Base-by-base conservation (phyloP, 2,797 vertebrate genomes). In the Gambusia yucatana region DNA sequence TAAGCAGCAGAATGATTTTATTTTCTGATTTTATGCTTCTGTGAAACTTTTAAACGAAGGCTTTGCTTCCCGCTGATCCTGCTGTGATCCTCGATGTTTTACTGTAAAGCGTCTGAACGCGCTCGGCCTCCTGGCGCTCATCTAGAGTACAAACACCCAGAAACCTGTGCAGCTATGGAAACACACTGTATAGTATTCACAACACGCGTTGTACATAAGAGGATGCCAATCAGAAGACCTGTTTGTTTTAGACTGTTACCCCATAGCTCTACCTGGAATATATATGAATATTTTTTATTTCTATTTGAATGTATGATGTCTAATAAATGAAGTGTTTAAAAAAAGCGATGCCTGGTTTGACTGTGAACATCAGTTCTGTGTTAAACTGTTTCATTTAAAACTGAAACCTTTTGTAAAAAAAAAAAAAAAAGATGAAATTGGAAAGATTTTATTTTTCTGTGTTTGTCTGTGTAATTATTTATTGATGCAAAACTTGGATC, bases 181-280 rank as follows among this genome's bases (percentile, higher is more conserved):
- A 91, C 91, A 94, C 93, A 94, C 93, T 95, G 95, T 95, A 95
- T 94, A 96, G 94, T 96, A 94, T 95, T 96, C 93, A 93, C 92
- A 92, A 88, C 94, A 95, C 84, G 88, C 93, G 89, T 93, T 95
- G 95, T 95, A 93, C 74, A 88, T 92, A 93, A 72, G 92, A 92
- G 91, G 91, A 93, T 91, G 94, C 92, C 92, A 94, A 92, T 93
- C 82, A 78, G 90, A 93, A 81, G 78, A 93, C 81, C 83, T 91
- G 93, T 94, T 93, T 93, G 93, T 94, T 95, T 94, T 93, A 92
- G 94, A 95, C 92, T 90, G 94, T 89, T 95, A 94, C 89, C 94
- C 91, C 93, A 86, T 94, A 94, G 89, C 91, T 94, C 94, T 93
- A 93, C 94, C 94, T 92, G 72, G 92, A 93, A 91, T 93, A 67